Evolutionary conservation across 2,888 invertebrate genomes (phyloP).

Genomic region (Ectemnius lituratus): DNA sequence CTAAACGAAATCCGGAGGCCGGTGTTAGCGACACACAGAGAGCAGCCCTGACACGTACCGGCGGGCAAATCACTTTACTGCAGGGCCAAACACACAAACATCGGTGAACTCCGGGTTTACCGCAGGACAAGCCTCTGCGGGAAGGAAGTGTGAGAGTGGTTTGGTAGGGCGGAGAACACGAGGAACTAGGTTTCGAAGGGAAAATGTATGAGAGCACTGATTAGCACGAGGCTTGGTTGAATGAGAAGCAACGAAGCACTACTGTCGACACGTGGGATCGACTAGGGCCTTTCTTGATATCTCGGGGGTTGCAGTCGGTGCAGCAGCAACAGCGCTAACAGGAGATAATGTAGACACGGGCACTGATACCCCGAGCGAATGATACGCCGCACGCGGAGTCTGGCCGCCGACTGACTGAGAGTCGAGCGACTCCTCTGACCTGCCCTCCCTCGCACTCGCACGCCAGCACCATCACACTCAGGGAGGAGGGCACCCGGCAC

Average conservation of each 20-base stretch:
- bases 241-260: no score
- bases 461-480: not conserved
- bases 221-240: no score
- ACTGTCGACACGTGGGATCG: no score
- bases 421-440: conserved; percentile 26
- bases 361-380: conserved; percentile 5
- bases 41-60: no score
- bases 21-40: not conserved
- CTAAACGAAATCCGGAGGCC: not conserved
- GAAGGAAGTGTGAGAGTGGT: no score
- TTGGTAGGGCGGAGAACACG: no score
- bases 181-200: no score
- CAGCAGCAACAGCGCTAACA: not conserved
- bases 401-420: conserved; percentile 68
- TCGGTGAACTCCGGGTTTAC: conserved; percentile 5
- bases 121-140: conserved; percentile 2
- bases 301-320: no score
- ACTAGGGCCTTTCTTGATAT: no score
- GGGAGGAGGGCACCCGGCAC: no score
- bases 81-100: conserved; percentile 22
- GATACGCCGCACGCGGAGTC: conserved; percentile 68
- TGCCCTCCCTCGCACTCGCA: conserved; percentile 25
- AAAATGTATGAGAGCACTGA: no score
- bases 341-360: not conserved
- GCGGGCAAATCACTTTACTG: no score